Evolutionary conservation across 2,888 invertebrate genomes (phyloP).

Genomic region (Eupithecia tripunctaria): DNA sequence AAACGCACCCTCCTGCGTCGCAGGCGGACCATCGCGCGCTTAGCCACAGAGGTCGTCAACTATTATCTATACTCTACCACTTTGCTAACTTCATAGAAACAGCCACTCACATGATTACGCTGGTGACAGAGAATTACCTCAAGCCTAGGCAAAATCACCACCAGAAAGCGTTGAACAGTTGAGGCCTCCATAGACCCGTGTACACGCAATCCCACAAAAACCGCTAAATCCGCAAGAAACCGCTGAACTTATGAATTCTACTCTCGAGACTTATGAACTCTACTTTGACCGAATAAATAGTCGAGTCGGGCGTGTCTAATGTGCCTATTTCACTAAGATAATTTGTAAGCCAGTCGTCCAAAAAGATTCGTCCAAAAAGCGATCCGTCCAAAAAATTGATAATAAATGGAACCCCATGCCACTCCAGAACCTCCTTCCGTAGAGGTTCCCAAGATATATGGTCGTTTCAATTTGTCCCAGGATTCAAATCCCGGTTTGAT

Average conservation of each 20-base stretch:
- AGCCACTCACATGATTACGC: background rate
- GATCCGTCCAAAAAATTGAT: too few species aligned
- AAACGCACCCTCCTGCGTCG: too few species aligned
- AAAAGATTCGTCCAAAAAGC: too few species aligned
- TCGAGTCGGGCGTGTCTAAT: background rate
- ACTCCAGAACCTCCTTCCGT: too few species aligned
- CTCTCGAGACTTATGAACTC: too few species aligned
- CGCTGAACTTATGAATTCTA: background rate
- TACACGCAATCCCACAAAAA: background rate
- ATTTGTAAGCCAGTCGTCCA: too few species aligned
- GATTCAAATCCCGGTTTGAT: background rate
- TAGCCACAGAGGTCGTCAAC: too few species aligned
- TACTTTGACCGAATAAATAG: background rate
- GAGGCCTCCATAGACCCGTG: background rate
- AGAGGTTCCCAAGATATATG: too few species aligned
- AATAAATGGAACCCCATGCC: too few species aligned
- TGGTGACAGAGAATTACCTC: background rate
- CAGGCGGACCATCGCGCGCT: too few species aligned
- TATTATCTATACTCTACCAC: background rate
- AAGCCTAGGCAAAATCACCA: background rate
- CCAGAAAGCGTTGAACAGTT: background rate
- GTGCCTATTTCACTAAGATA: background rate
- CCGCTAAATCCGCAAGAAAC: background rate
- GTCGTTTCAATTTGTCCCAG: too few species aligned
- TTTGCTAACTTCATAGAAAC: background rate